phyloP scores from a whole-genome alignment of 2,888 invertebrate genomes.

The Osmoderma eremita region DNA sequence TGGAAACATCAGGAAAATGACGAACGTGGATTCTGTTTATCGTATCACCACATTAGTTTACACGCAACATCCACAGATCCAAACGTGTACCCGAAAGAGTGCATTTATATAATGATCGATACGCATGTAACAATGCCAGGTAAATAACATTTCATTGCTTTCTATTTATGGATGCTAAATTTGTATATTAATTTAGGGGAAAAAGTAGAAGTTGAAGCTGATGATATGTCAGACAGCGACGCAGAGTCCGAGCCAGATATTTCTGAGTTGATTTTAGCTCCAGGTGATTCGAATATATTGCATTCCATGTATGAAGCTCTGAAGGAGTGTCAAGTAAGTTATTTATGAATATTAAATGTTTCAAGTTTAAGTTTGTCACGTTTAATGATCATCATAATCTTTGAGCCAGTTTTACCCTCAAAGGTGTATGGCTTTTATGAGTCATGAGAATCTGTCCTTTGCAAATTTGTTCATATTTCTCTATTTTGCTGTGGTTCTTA shows the following conservation, averaged over 20 bases:
- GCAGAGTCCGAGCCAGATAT: conserved; percentile 67
- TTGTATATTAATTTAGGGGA: conserved; percentile 41
- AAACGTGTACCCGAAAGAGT: conserved; percentile 70
- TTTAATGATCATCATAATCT: too few relatives aligned
- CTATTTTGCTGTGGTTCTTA: too few relatives aligned
- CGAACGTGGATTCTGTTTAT: conserved; percentile 73
- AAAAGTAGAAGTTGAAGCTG: conserved; percentile 51
- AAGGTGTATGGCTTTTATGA: too few relatives aligned
- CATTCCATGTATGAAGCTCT: conserved; percentile 79
- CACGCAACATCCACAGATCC: conserved; percentile 78
- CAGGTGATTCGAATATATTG: conserved; percentile 71
- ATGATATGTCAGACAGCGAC: conserved; percentile 61
- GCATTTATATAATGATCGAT: conserved; percentile 77
- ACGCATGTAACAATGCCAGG: conserved; percentile 68
- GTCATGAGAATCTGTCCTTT: too few relatives aligned
- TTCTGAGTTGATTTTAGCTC: conserved; percentile 79
- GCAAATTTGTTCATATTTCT: too few relatives aligned
- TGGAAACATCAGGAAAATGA: conserved; percentile 70
- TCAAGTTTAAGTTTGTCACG: neutral
- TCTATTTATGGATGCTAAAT: neutral
- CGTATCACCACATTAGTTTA: conserved; percentile 75
- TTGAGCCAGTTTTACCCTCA: too few relatives aligned
- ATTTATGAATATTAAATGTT: too few relatives aligned
- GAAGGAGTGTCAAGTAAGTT: conserved; percentile 74
- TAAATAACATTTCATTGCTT: conserved; percentile 53